Conservation (phyloP, 2,113 vertebrate genomes). For the Arvicanthis niloticus region DNA sequence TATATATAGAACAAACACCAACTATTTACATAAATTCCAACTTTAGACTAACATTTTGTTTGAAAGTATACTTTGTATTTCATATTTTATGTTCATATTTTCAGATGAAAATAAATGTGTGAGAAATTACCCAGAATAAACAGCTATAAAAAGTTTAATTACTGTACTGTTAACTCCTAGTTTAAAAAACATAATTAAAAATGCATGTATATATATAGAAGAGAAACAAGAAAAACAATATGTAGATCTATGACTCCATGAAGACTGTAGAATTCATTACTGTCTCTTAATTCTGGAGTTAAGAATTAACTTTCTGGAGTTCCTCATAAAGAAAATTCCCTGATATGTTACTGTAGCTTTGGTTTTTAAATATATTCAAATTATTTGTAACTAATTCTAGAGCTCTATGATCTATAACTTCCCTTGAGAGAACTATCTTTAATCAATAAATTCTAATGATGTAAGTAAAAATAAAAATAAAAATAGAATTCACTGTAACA, state of each 20-base stretch:
- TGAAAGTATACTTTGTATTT: neutral
- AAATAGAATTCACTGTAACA: constrained; percentile 36
- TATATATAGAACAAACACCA: neutral
- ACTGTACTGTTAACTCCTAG: neutral
- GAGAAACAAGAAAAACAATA: neutral
- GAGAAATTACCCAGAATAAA: neutral
- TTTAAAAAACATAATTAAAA: neutral
- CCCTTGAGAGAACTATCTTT: neutral
- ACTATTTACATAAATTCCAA: neutral
- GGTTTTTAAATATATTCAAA: neutral
- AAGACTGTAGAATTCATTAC: neutral
- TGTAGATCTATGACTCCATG: neutral
- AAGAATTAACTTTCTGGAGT: neutral
- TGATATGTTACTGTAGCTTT: neutral
- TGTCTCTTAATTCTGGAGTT: neutral
- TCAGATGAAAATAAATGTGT: neutral
- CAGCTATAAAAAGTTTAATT: neutral
- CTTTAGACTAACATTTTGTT: neutral
- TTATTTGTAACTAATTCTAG: neutral
- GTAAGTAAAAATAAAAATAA: neutral
- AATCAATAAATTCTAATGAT: constrained; percentile 43
- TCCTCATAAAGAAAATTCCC: neutral
- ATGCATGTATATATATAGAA: neutral
- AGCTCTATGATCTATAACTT: neutral
- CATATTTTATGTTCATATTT: neutral